Percentiles rank a stretch among this genome's conserved stretches.
Conservation (phyloP, 2,113 vertebrate species). For the Gorsachius goisagi region DNA sequence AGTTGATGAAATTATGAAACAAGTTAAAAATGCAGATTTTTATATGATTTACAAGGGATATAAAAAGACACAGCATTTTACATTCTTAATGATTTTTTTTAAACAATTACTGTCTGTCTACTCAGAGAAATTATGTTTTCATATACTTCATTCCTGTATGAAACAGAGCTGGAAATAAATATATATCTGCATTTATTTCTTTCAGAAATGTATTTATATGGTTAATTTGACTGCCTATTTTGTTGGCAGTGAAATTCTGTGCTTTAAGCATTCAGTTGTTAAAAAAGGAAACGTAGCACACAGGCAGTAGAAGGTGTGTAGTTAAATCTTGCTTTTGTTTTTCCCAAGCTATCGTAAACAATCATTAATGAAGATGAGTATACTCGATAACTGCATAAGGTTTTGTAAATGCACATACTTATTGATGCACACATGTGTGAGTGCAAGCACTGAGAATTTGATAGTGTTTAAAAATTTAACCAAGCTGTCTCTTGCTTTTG, state of each 20-base stretch:
- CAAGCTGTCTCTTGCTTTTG: neutral
- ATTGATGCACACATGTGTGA: accelerated
- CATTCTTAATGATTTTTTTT: neutral
- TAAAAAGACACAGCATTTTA: neutral
- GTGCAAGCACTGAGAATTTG: neutral
- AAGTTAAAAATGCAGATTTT: neutral
- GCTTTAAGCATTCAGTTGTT: neutral
- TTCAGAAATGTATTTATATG: neutral
- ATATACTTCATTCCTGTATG: neutral
- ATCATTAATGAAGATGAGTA: neutral
- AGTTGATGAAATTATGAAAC: neutral
- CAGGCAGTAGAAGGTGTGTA: neutral
- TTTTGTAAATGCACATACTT: neutral
- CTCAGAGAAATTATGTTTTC: neutral
- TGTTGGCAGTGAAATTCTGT: neutral
- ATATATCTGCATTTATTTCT: neutral
- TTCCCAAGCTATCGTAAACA: neutral
- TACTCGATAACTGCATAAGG: neutral
- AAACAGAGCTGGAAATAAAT: neutral
- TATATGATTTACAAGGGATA: neutral
- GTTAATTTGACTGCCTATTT: neutral
- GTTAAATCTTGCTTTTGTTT: neutral
- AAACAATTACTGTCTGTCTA: neutral
- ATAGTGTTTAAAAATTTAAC: neutral
- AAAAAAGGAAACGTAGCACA: neutral